Evolutionary conservation across 1,140 invertebrate genomes (phyloP), one percentile per base, ranked within the genome.

Genomic region (Panagrolaimus sp.): DNA sequence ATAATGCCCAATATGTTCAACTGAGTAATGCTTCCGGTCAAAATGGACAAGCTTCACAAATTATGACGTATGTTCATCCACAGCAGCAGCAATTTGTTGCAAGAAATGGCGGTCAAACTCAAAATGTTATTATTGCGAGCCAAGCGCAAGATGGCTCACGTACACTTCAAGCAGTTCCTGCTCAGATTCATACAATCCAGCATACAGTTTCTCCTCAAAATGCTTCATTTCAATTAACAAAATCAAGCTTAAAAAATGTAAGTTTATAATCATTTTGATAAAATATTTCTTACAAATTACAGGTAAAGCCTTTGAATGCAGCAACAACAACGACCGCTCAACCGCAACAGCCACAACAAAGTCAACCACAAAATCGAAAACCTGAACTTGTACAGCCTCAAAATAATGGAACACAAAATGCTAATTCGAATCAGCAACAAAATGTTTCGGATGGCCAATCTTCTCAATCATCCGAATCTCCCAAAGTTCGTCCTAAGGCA

Each of bases 171-270:
- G 52, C 52, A 5, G 15, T 58, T 21, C 52, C 52, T 21, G 28
- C 52, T n/a, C 52, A 58, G 17, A 28, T 58, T 21, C 52, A 58
- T 17, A 38, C 32, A 4, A 58, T 58, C 12, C 52, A 58, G 21
- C 21, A 58, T 28, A 58, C 52, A 2, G 52, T 58, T 58, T 58
- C 52, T 21, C 52, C 52, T 1, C 52, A 58, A 58, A 58, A 58
- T 58, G 28, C 52, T 26, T 58, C 52, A 26, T 58, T 58, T 17
- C 52, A 58, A n/a, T 58, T 58, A 58, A 58, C 52, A 58, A 58
- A 58, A 58, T 8, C 52, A 17, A 28, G 21, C 28, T 58, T 58
- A 17, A 58, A 58, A 58, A 58, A 58, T 21, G 52, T 58, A 58
- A 58, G 52, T 4, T 58, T 21, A n/a, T 58, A 4, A 21, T 5